Evolutionary conservation across 1,140 invertebrate species (phyloP).

Genomic region (Eumaeus atala): DNA sequence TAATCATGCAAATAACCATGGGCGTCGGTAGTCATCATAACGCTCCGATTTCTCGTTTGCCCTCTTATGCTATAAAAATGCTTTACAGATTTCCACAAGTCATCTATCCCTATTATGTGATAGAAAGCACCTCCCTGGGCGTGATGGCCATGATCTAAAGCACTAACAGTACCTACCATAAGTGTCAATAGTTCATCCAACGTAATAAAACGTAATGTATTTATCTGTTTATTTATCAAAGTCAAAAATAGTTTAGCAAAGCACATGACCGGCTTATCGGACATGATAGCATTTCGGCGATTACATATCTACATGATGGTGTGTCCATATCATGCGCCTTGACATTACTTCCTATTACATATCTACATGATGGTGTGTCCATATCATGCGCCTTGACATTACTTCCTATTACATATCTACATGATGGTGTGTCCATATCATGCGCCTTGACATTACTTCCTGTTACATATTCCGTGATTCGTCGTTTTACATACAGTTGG

Average conservation of each 20-base stretch:
- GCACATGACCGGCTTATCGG: conserved; percentile 14
- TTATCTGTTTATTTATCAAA: neutral
- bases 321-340: neutral
- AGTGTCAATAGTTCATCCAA: neutral
- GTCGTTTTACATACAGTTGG: too few species aligned
- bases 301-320: neutral
- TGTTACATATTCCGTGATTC: neutral
- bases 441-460: conserved; percentile 7
- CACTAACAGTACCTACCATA: neutral
- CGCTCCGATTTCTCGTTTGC: too few species aligned
- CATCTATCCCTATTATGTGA: too few species aligned
- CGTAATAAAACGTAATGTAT: neutral
- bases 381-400: conserved; percentile 1
- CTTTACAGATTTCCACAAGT: too few species aligned
- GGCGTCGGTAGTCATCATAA: too few species aligned
- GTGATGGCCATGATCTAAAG: neutral
- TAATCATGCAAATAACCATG: too few species aligned
- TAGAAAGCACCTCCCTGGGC: too few species aligned
- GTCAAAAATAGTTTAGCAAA: neutral
- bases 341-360: too few species aligned
- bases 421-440: neutral
- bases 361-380: neutral
- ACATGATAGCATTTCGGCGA: neutral
- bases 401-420: neutral
- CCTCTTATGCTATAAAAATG: too few species aligned